phyloP scores from a whole-genome alignment of 2,888 invertebrate species.

The Diaprepes abbreviatus region DNA sequence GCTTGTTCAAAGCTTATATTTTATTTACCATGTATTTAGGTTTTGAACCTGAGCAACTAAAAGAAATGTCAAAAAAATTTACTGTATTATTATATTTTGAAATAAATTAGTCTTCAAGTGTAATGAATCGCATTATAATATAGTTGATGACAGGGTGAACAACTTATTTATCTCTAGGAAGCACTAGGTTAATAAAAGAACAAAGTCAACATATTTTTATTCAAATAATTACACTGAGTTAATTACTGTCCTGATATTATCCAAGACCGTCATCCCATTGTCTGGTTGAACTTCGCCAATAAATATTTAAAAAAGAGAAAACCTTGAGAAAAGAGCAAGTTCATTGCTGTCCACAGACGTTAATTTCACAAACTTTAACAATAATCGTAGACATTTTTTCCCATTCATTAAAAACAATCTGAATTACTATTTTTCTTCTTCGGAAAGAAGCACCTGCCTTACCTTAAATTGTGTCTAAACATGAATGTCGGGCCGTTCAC shows the following conservation, averaged over 20 bases:
- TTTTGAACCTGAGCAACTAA: too few relatives aligned
- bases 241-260: conserved; percentile 11
- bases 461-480: conserved; percentile 15
- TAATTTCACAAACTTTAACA: conserved; percentile 23
- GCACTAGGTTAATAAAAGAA: too few relatives aligned
- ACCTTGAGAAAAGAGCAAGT: conserved; percentile 37
- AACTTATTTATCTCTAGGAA: too few relatives aligned
- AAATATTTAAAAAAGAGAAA: conserved; percentile 36
- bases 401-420: conserved; percentile 32
- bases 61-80: too few relatives aligned
- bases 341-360: conserved; percentile 26
- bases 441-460: conserved; percentile 12
- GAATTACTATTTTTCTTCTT: conserved; percentile 22
- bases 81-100: too few relatives aligned
- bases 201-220: too few relatives aligned
- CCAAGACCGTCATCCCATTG: conserved; percentile 21
- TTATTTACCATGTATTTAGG: too few relatives aligned
- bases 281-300: conserved; percentile 19
- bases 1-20: too few relatives aligned
- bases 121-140: too few relatives aligned
- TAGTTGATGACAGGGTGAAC: too few relatives aligned
- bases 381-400: conserved; percentile 12
- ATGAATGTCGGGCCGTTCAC: conserved; percentile 17
- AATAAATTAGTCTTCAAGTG: too few relatives aligned
- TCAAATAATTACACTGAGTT: too few relatives aligned